Conservation (phyloP, 2,797 vertebrate genomes). For the Schizothorax lantsangensis region DNA sequence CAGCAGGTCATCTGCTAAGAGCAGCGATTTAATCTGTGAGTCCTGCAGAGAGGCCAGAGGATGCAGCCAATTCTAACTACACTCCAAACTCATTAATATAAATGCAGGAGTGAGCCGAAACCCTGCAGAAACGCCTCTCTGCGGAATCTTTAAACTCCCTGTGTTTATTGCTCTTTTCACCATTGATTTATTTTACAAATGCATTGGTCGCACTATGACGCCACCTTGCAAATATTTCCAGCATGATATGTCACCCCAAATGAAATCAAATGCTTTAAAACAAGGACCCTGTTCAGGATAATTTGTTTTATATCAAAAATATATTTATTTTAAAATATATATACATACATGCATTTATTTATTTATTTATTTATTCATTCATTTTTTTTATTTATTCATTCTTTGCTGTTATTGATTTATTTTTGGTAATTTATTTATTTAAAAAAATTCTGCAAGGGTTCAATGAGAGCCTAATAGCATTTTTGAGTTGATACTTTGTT, state of each 20-base stretch:
- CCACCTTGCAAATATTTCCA: background rate
- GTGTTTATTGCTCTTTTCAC: constrained; percentile 1
- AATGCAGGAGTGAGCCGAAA: constrained; percentile 1
- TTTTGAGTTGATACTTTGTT: too few species aligned
- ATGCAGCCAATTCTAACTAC: constrained; percentile 9
- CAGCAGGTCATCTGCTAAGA: constrained; percentile 25
- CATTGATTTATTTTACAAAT: constrained; percentile 15
- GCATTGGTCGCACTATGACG: background rate
- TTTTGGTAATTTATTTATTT: background rate
- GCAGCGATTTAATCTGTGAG: constrained; percentile 38
- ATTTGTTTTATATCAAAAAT: background rate
- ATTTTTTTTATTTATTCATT: background rate
- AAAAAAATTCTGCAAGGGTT: too few species aligned
- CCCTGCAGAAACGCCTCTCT: background rate
- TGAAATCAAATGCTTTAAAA: background rate
- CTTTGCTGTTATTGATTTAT: background rate
- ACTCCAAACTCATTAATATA: constrained; percentile 29
- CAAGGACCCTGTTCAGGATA: background rate
- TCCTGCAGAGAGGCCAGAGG: constrained; percentile 29
- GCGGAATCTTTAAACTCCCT: background rate
- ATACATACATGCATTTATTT: background rate
- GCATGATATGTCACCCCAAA: background rate
- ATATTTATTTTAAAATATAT: too few species aligned
- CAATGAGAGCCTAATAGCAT: too few species aligned
- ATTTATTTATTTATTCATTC: background rate